Conservation (phyloP, 2,797 vertebrate species). For the Meriones psammophilus region DNA sequence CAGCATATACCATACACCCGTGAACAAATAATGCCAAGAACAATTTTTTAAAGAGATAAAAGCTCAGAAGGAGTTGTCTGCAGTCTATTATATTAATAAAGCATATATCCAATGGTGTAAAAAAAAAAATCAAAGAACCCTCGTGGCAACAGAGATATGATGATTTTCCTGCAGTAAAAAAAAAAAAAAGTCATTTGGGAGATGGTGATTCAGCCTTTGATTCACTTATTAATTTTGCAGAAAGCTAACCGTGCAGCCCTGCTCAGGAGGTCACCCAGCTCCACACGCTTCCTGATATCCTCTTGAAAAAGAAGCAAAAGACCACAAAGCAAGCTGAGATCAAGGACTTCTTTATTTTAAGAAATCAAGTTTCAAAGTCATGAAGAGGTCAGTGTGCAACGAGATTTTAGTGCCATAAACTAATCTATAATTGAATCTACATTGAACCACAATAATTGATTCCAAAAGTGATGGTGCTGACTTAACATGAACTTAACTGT, state of each 20-base stretch:
- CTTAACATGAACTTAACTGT: conserved; percentile 54
- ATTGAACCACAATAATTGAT: conserved; percentile 68
- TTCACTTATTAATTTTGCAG: conserved; percentile 82
- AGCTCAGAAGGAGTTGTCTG: conserved; percentile 57
- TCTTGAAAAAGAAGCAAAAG: conserved; percentile 73
- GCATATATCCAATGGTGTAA: conserved; percentile 59
- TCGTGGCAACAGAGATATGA: conserved; percentile 69
- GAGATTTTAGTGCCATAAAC: conserved; percentile 64
- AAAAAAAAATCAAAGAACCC: conserved; percentile 80
- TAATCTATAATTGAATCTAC: conserved; percentile 70
- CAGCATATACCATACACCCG: neutral
- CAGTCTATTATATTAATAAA: conserved; percentile 72
- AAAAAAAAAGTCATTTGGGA: conserved; percentile 74
- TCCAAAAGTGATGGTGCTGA: conserved; percentile 55
- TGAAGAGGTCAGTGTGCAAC: conserved; percentile 59
- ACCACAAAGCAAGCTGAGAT: conserved; percentile 80
- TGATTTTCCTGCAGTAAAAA: conserved; percentile 76
- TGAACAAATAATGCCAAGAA: neutral
- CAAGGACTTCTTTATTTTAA: conserved; percentile 64
- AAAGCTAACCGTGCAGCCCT: conserved; percentile 50
- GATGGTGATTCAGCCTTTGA: conserved; percentile 75
- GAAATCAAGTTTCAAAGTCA: conserved; percentile 75
- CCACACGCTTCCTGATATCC: conserved; percentile 33
- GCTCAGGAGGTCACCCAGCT: conserved; percentile 69
- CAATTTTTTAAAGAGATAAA: conserved; percentile 47